Percentiles rank a stretch among this genome's conserved stretches.
Conservation (phyloP, 2,797 vertebrate species). For the Poecile montanus region DNA sequence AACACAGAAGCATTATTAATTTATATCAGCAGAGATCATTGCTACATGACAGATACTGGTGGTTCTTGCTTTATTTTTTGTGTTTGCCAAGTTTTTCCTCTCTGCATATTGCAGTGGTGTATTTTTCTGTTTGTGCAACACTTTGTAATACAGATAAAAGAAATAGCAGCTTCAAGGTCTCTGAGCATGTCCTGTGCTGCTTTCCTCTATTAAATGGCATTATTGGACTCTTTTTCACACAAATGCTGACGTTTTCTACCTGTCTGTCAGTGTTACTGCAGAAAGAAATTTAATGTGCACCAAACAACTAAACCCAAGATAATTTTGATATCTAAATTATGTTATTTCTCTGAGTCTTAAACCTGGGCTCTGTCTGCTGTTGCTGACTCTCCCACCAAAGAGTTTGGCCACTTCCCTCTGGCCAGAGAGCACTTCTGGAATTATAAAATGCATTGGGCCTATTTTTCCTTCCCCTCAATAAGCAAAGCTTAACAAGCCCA, state of each 20-base stretch:
- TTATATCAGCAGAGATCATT: background rate
- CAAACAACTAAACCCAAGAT: background rate
- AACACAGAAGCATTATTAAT: background rate
- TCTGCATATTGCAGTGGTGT: background rate
- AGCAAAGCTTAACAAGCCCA: conserved; percentile 48
- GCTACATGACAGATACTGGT: fast-evolving
- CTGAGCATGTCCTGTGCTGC: background rate
- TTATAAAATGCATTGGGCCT: conserved; percentile 5
- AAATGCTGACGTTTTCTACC: background rate
- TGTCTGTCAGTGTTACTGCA: too few relatives aligned
- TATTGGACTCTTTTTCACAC: background rate
- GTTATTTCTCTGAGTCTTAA: background rate
- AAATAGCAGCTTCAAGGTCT: background rate
- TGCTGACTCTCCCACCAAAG: background rate
- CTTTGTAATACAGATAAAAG: background rate
- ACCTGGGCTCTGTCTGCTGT: background rate
- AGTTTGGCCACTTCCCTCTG: background rate
- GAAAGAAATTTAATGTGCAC: background rate
- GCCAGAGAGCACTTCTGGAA: conserved; percentile 34
- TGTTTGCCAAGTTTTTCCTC: background rate
- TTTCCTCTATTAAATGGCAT: background rate
- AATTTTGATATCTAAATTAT: background rate
- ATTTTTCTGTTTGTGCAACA: background rate
- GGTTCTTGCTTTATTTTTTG: background rate
- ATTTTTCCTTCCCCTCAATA: conserved; percentile 16